Evolutionary conservation across 2,888 invertebrate genomes (phyloP).

Genomic region (Rhyacophila evoluta): DNA sequence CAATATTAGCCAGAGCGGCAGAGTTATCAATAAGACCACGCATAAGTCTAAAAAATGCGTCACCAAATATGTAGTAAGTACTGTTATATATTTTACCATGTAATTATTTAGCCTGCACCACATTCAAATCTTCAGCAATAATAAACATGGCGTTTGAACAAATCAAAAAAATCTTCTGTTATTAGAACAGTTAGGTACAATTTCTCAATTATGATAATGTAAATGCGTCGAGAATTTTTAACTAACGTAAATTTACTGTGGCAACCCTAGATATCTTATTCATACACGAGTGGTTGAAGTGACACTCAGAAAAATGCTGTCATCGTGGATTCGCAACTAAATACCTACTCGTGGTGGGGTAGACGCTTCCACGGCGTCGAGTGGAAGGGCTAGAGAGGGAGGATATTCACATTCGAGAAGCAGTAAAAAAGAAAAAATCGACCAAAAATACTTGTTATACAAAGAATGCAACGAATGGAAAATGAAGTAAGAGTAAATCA

Average conservation of each 20-base stretch:
- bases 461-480: constrained; percentile 32
- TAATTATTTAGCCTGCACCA: no score
- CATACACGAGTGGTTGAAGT: constrained; percentile 17
- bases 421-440: constrained; percentile 25
- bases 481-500: constrained; percentile 30
- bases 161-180: no score
- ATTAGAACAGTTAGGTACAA: no score
- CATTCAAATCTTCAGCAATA: no score
- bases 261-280: constrained; percentile 35
- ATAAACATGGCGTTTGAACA: no score
- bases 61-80: no score
- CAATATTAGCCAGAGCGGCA: no score
- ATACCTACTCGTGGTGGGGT: constrained; percentile 37
- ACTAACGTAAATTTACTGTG: not conserved
- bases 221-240: no score
- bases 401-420: constrained; percentile 20
- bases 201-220: no score
- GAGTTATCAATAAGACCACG: no score
- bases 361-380: constrained; percentile 25
- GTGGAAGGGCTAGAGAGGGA: not conserved
- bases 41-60: no score
- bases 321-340: constrained; percentile 36
- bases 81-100: no score
- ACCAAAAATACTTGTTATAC: constrained; percentile 25
- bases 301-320: constrained; percentile 41